These are phyloP conservation scores for Baronia brevicornis DNA, from an alignment of 2,888 invertebrate species.

Conservation along the genomic window DNA sequence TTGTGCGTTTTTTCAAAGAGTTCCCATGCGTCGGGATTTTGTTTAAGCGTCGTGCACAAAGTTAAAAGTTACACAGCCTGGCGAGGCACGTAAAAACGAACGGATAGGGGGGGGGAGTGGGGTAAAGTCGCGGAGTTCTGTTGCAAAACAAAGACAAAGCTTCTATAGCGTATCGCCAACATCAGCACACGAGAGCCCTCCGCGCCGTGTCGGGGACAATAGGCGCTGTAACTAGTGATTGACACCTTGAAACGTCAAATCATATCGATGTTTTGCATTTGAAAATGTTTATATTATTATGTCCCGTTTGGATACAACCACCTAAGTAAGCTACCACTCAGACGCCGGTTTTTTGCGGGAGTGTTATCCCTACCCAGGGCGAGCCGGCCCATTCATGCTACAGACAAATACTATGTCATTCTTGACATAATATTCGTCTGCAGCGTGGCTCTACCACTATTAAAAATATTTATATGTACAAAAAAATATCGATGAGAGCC, in stretches of 20 bases:
- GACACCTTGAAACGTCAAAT: no score
- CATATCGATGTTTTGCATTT: slow-evolving; percentile 3
- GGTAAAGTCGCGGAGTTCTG: slow-evolving; percentile 4
- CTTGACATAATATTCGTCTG: no score
- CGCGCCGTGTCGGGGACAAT: slow-evolving; percentile 6
- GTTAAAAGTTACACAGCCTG: slow-evolving; percentile 11
- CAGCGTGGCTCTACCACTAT: no score
- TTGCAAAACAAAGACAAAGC: slow-evolving; percentile 25
- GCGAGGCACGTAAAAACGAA: slow-evolving; percentile 6
- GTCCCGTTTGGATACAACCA: no score
- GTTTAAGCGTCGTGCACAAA: slow-evolving; percentile 2
- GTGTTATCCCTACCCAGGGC: no score
- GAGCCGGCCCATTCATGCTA: no score
- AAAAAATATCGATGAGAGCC: slow-evolving; percentile 7
- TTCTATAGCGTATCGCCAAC: slow-evolving; percentile 25
- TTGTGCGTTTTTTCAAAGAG: no score
- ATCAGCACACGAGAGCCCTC: slow-evolving; percentile 22
- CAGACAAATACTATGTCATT: no score
- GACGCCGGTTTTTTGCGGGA: no score
- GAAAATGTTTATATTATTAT: background rate
- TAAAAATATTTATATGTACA: no score
- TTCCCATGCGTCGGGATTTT: slow-evolving; percentile 1
- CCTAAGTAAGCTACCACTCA: no score
- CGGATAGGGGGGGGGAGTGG: slow-evolving; percentile 2
- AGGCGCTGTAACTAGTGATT: slow-evolving; percentile 4